phyloP scores from a whole-genome alignment of 2,888 invertebrate species.

The Spilosoma lubricipeda region DNA sequence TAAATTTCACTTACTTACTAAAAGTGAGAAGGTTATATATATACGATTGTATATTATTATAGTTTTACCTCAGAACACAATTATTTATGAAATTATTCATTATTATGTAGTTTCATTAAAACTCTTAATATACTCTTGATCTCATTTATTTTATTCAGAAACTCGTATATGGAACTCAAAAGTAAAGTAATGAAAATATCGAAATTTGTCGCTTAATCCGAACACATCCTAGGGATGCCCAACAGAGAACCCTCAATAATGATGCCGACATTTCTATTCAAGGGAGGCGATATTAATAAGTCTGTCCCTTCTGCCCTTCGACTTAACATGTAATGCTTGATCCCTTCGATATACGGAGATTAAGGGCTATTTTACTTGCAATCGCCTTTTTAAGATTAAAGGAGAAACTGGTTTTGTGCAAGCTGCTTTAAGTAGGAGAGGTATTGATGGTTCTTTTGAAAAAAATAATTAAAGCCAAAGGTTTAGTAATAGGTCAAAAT shows the following conservation, averaged over 20 bases:
- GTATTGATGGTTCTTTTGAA: constrained; percentile 8
- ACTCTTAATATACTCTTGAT: too few relatives aligned
- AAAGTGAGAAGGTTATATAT: too few relatives aligned
- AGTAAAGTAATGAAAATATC: not conserved
- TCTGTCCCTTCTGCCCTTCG: constrained; percentile 45
- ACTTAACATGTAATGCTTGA: constrained; percentile 49
- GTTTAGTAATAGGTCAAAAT: not conserved
- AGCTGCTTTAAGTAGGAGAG: constrained; percentile 13
- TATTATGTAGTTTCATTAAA: too few relatives aligned
- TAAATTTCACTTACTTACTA: too few relatives aligned
- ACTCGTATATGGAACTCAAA: not conserved
- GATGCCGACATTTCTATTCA: constrained; percentile 62
- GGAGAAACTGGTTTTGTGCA: constrained; percentile 39
- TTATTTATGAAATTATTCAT: too few relatives aligned
- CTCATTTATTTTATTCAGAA: not conserved
- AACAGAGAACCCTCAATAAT: constrained; percentile 58
- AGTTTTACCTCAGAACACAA: too few relatives aligned
- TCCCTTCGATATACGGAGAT: constrained; percentile 45
- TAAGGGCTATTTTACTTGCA: constrained; percentile 50
- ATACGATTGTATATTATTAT: too few relatives aligned
- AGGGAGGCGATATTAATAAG: constrained; percentile 64
- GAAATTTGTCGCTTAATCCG: constrained; percentile 32
- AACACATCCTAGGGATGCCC: constrained; percentile 47
- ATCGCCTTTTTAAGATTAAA: constrained; percentile 45
- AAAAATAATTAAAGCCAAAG: not conserved